Conservation (phyloP, 2,888 invertebrate species). For the Syrphus vitripennis region DNA sequence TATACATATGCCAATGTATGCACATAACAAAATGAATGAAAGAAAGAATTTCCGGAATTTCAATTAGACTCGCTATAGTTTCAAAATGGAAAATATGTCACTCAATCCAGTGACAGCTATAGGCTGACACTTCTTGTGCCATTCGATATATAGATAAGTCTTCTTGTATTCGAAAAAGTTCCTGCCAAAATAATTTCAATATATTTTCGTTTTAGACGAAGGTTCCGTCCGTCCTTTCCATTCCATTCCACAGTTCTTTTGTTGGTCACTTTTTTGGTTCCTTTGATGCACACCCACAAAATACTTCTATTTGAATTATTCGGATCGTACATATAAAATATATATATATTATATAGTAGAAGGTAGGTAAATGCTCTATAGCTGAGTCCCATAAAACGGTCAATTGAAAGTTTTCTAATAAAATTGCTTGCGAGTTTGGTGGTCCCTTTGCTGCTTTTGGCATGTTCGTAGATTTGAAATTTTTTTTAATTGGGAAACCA, state of each 20-base stretch:
- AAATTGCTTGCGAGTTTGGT: constrained; percentile 39
- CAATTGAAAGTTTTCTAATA: constrained; percentile 56
- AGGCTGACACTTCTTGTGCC: constrained; percentile 46
- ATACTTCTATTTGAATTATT: neutral
- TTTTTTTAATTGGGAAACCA: constrained; percentile 62
- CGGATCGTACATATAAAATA: neutral
- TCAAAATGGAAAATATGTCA: constrained; percentile 61
- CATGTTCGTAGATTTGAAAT: constrained; percentile 34
- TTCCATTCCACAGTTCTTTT: neutral
- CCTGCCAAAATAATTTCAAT: constrained; percentile 66
- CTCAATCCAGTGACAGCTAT: constrained; percentile 58
- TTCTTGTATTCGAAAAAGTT: constrained; percentile 24
- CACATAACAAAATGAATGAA: constrained; percentile 31
- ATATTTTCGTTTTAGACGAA: too few species aligned
- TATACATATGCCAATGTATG: too few species aligned
- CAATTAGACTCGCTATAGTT: constrained; percentile 67
- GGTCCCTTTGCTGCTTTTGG: constrained; percentile 25
- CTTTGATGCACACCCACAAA: neutral
- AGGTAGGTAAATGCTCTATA: neutral
- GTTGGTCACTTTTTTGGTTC: constrained; percentile 37
- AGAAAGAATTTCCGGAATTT: constrained; percentile 67
- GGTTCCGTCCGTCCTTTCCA: too few species aligned
- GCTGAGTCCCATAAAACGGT: neutral
- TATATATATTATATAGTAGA: too few species aligned
- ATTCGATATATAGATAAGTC: constrained; percentile 50